Percentiles rank a stretch among this genome's conserved stretches.
Conservation (phyloP, 2,888 invertebrate genomes). For the Liodrosophila aerea region DNA sequence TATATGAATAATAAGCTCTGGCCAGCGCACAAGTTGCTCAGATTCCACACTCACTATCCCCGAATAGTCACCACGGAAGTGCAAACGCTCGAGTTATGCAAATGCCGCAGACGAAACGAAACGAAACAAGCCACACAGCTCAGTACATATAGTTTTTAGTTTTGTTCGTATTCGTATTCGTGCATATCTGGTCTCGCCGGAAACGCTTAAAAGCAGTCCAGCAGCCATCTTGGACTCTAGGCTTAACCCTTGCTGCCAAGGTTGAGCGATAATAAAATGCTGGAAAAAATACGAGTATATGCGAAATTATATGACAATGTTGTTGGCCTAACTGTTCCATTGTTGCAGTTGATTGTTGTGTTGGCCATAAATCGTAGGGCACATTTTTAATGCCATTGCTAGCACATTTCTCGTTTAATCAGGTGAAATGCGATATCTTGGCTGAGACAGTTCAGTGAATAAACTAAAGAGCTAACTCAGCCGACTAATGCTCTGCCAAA, state of each 20-base stretch:
- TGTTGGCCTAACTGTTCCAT: conserved; percentile 31
- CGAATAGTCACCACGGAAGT: conserved; percentile 27
- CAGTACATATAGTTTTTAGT: conserved; percentile 46
- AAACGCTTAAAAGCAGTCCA: conserved; percentile 50
- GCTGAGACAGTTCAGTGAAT: not conserved
- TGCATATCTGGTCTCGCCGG: conserved; percentile 35
- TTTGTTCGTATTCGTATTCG: conserved; percentile 29
- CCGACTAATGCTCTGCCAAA: not conserved
- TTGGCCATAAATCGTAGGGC: conserved; percentile 44
- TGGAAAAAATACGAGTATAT: conserved; percentile 29
- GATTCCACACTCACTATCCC: not conserved
- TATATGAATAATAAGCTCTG: conserved; percentile 72
- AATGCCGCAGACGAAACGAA: conserved; percentile 30
- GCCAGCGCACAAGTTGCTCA: conserved; percentile 15
- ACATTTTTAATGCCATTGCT: conserved; percentile 24
- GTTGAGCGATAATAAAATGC: conserved; percentile 18
- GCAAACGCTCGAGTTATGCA: conserved; percentile 52
- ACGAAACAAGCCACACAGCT: conserved; percentile 7
- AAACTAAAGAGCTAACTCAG: not conserved
- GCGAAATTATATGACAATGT: conserved; percentile 33
- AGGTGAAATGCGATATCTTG: conserved; percentile 15
- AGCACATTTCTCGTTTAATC: conserved; percentile 41
- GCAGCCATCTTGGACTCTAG: conserved; percentile 25
- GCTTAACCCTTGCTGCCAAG: conserved; percentile 12
- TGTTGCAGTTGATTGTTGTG: conserved; percentile 17